A percentile compares a stretch with the other conserved stretches of the same genome.
These are phyloP conservation scores for Danio tinwini DNA, from an alignment of 2,797 vertebrate genomes.

Conservation along the genomic window DNA sequence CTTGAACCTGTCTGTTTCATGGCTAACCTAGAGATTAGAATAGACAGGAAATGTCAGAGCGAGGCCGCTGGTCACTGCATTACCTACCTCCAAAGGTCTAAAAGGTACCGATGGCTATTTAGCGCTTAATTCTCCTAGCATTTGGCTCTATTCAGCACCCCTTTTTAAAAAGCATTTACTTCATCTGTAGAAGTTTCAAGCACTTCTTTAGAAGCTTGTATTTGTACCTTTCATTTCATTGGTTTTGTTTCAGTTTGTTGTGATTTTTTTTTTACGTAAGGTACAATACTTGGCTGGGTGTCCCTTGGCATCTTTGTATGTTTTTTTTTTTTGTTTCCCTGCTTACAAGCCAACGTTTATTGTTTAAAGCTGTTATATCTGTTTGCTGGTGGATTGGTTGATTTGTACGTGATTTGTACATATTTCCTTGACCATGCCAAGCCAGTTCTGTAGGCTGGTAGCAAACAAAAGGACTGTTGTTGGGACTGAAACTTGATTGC, in stretches of 20 bases:
- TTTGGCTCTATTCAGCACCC: conserved; percentile 76
- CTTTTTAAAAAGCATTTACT: conserved; percentile 81
- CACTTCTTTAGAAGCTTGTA: conserved; percentile 74
- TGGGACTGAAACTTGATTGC: conserved; percentile 98
- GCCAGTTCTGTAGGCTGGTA: conserved; percentile 91
- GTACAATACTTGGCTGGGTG: conserved; percentile 81
- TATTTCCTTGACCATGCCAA: conserved; percentile 89
- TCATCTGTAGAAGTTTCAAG: conserved; percentile 79
- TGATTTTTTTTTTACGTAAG: conserved; percentile 69
- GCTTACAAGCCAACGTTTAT: conserved; percentile 82
- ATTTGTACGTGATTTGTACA: conserved; percentile 84
- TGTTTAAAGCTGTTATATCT: conserved; percentile 85
- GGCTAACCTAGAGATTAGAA: conserved; percentile 66
- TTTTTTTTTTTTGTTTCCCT: conserved; percentile 64
- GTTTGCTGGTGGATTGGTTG: conserved; percentile 80
- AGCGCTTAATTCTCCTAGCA: conserved; percentile 67
- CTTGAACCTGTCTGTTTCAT: conserved; percentile 81
- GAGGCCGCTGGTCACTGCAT: conserved; percentile 87
- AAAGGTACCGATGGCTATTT: conserved; percentile 84
- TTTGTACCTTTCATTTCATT: conserved; percentile 65
- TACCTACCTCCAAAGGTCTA: conserved; percentile 81
- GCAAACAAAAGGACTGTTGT: conserved; percentile 93
- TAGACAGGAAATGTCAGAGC: conserved; percentile 62
- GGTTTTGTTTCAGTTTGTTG: conserved; percentile 63
- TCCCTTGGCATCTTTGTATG: conserved; percentile 72